Evolutionary conservation across 2,888 invertebrate species (phyloP).

Genomic region (Sphinx pinastri): DNA sequence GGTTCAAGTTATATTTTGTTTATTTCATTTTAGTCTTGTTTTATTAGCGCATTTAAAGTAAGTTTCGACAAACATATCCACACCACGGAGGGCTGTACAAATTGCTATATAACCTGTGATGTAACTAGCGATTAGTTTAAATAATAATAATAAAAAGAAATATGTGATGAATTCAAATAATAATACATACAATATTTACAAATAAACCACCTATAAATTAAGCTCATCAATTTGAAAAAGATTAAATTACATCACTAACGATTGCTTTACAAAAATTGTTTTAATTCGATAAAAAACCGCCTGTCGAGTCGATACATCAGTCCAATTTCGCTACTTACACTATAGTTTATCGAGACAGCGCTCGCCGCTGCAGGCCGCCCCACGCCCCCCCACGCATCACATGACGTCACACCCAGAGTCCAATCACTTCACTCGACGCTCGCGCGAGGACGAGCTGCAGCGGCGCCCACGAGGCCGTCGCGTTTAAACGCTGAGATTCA

Average conservation of each 20-base stretch:
- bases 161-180: conserved; percentile 65
- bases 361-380: not conserved
- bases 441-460: not conserved
- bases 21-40: not conserved
- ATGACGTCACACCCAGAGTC: conserved; percentile 18
- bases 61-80: not conserved
- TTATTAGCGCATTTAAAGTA: not conserved
- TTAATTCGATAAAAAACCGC: conserved; percentile 33
- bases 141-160: conserved; percentile 34
- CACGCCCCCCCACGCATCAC: not conserved
- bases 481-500: conserved; percentile 27
- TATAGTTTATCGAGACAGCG: conserved; percentile 34
- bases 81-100: conserved; percentile 21
- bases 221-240: conserved; percentile 74
- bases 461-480: not conserved
- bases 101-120: conserved; percentile 39
- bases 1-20: too few relatives aligned
- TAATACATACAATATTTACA: conserved; percentile 80
- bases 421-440: conserved; percentile 12
- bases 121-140: conserved; percentile 47
- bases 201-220: conserved; percentile 75
- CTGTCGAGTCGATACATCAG: conserved; percentile 49
- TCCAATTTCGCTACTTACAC: conserved; percentile 58
- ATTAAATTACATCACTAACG: conserved; percentile 69
- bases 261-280: conserved; percentile 55